These are phyloP conservation scores for Litocranius walleri DNA, from an alignment of 2,113 vertebrate species.

Conservation along the genomic window DNA sequence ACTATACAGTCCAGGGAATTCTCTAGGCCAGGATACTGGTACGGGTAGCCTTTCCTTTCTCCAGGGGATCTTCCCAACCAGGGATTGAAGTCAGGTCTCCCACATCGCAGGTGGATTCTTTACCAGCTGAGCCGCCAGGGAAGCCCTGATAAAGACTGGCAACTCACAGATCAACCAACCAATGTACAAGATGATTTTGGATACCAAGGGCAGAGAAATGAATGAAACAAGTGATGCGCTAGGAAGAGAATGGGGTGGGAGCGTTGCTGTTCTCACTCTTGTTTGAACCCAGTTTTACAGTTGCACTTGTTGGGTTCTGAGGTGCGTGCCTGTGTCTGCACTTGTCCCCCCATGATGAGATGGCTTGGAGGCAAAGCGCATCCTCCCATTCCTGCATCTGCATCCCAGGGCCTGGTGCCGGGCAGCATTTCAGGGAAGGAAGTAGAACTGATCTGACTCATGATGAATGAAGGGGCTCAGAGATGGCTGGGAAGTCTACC, in stretches of 20 bases:
- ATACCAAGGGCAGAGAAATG: neutral
- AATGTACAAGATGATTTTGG: neutral
- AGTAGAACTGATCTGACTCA: neutral
- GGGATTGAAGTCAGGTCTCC: neutral
- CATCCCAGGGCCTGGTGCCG: rapidly evolving
- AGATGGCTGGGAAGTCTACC: too few relatives aligned
- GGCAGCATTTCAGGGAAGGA: neutral
- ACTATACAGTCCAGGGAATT: neutral
- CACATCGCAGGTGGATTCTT: neutral
- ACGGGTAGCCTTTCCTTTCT: neutral
- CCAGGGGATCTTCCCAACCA: neutral
- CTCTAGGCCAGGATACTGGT: neutral
- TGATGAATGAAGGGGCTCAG: neutral
- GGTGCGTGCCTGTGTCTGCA: rapidly evolving
- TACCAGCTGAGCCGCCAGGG: neutral
- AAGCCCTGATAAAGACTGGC: neutral
- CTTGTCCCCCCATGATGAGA: neutral
- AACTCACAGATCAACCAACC: neutral
- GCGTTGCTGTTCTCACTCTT: rapidly evolving
- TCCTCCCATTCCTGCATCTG: neutral
- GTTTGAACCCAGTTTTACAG: neutral
- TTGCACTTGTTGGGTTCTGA: neutral
- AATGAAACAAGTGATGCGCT: neutral
- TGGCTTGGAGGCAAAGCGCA: neutral
- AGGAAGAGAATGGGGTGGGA: neutral